Evolutionary conservation across 2,113 vertebrate genomes (phyloP), one percentile per base, ranked within the genome.

Genomic region (Penelope pileata): DNA sequence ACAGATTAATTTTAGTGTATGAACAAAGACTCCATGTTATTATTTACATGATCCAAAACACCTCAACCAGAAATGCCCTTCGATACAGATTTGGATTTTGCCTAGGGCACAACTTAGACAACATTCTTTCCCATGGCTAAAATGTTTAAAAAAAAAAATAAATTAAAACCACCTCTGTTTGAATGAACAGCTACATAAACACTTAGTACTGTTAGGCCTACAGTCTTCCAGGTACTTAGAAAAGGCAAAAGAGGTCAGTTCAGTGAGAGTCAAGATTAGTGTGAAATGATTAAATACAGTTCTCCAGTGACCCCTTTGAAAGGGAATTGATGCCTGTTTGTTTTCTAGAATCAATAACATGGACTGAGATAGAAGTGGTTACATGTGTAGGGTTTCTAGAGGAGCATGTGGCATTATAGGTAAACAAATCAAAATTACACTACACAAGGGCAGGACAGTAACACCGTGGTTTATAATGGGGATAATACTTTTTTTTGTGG

Each of bases 401-500:
- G 72, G 50, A 76, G 47, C 27, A 60, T 7, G 40, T 0, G 64
- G 74, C 47, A 87, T 53, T 24, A 38, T 0, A 85, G 53, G 22
- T 58, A 94, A 87, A 82, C 78, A 86, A 79, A 70, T 74, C 7
- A 54, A 69, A 91, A 83, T 83, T 45, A 58, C 27, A 32, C 18
- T 40, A 5, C 9, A n/a, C 2, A 74, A 16, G 42, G 50, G 81
- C 2, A 12, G 21, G 6, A 69, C 50, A 83, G 42, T 16, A 90
- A 76, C 2, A 1, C 9, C 16, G 26, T 27, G 68, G 7, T 7
- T 68, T 76, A 23, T 24, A 76, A 5, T 47, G 43, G n/a, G 24
- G 85, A 79, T 58, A 62, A 76, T 10, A 6, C 0, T 64, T 72
- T 56, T 58, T 58, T 66, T 54, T 19, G 26, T 66, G 32, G 27